Base-by-base conservation (phyloP, 1,140 invertebrate species). In the Aphaenogaster rudis region DNA sequence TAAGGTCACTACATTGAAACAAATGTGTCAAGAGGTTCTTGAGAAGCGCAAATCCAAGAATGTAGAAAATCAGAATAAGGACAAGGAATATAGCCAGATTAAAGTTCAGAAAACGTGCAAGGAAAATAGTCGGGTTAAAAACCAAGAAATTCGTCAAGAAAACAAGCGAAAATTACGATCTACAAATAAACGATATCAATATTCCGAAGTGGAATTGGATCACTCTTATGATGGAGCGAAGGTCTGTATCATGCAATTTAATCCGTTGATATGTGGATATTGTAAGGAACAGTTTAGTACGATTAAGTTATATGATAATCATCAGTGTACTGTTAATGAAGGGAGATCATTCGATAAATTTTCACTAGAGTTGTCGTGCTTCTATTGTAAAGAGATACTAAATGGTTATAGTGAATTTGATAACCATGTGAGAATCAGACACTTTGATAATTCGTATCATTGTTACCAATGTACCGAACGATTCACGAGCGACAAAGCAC, bases 391-490 rank as follows among this genome's bases (percentile, higher is more conserved):
- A 5, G 33, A 3, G 67, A 1, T 71, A 67, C 9, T 76, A 81
- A 36, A 72, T 52, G 33, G 15, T 54, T 78, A 71, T 66, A 48
- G 86, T 86, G 39, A 79, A 54, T 94, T 94, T 63, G 94, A 95
- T 36, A 28, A 82, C 0, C 94, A 95, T 13, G 87, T 92, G 3
- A 93, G 63, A 39, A 61, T 1, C 0, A 3, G 89, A 17, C 94
- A 95, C 71, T 88, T 67, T 45, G 79, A 93, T 36, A 4, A 76
- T 2, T 81, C 88, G 0, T 93, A 86, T 69, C 81, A 92, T 66
- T 95, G 94, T 69, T 93, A 90, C 17, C 45, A 91, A 2, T 95
- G 94, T 59, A 3, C n/a, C 11, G 61, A 91, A 66, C 86, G 91
- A 11, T 95, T 94, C 66, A 11, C 64, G 2, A 92, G 69, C 17